Conservation (phyloP, 2,888 invertebrate genomes). For the Agonopterix alstromeriana region DNA sequence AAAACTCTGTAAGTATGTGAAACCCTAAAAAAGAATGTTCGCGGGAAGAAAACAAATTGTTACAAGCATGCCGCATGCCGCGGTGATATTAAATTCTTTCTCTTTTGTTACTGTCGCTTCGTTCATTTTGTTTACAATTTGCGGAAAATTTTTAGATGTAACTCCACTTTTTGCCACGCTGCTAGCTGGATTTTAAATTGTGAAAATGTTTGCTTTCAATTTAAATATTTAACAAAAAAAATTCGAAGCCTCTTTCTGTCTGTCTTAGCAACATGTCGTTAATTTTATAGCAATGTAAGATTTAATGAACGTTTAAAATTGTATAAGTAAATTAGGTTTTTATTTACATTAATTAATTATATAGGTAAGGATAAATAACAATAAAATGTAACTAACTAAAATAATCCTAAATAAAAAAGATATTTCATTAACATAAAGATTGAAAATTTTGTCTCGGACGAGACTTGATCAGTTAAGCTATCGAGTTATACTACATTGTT, state of each 20-base stretch:
- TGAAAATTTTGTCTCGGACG: too few species aligned
- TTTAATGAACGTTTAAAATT: too few species aligned
- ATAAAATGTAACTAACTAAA: too few species aligned
- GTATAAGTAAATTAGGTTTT: too few species aligned
- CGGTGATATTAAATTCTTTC: slow-evolving; percentile 69
- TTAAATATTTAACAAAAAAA: slow-evolving; percentile 13
- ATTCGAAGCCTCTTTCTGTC: not conserved
- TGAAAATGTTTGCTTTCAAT: slow-evolving; percentile 41
- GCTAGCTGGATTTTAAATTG: slow-evolving; percentile 41
- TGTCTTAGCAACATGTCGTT: not conserved
- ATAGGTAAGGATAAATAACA: too few species aligned
- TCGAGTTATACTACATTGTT: too few species aligned
- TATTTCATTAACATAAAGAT: too few species aligned
- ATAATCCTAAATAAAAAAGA: too few species aligned
- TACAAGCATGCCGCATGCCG: slow-evolving; percentile 50
- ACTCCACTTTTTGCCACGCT: slow-evolving; percentile 45
- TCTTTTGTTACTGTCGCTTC: slow-evolving; percentile 50
- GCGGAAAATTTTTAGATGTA: slow-evolving; percentile 37
- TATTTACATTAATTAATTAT: too few species aligned
- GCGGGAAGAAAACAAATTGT: slow-evolving; percentile 61
- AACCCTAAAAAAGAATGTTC: slow-evolving; percentile 48
- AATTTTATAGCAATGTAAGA: too few species aligned
- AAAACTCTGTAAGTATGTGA: slow-evolving; percentile 30
- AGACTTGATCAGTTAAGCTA: too few species aligned
- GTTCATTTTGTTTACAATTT: slow-evolving; percentile 57